Evolutionary conservation across 2,888 invertebrate genomes (phyloP), one percentile per base, ranked within the genome.

Genomic region (Eueremaeus valkanovi): DNA sequence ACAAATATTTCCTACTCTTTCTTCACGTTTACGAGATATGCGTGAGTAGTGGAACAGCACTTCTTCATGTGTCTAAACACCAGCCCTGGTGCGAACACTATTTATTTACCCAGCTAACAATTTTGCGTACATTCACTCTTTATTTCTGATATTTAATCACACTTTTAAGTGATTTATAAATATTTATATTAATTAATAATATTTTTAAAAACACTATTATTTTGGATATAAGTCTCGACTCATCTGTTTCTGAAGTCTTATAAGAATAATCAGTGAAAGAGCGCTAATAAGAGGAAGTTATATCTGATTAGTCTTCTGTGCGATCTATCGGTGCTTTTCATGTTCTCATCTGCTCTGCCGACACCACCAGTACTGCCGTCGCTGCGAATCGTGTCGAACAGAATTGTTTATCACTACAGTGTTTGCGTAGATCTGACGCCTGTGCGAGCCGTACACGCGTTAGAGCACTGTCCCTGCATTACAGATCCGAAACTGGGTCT

Each of bases 381-480:
- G 18, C 16, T 29, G 5, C 5, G 33, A 31, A 31, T 63, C 3
- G 63, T 63, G 3, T 31, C 63, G 8, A 29, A 31, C 8, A 31
- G 63, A 18, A 33, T 18, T 18, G n/a, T 63, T 33, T 63, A 16
- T 33, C 33, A 63, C 33, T n/a, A 31, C 29, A 31, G 33, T 5
- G 63, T 63, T 63, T 31, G 31, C n/a, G 78, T 79, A n/a, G 79
- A 79, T 72, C 61, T 78, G n/a, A 74, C 78, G 6, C 75, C 75
- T 31, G 76, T 76, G 63, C 74, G 78, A 6, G 70, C 79, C 24
- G 77, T 79, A n/a, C 79, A 79, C 72, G 79, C 79, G 11, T 74
- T 79, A 36, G 79, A 79, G 33, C 79, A 79, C 73, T 77, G 78
- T 72, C 79, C 79, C 27, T 79, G 79, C 31, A 78, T 78, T 58